Conservation (phyloP, 2,888 invertebrate species). For the Chaitophorus viminalis region DNA sequence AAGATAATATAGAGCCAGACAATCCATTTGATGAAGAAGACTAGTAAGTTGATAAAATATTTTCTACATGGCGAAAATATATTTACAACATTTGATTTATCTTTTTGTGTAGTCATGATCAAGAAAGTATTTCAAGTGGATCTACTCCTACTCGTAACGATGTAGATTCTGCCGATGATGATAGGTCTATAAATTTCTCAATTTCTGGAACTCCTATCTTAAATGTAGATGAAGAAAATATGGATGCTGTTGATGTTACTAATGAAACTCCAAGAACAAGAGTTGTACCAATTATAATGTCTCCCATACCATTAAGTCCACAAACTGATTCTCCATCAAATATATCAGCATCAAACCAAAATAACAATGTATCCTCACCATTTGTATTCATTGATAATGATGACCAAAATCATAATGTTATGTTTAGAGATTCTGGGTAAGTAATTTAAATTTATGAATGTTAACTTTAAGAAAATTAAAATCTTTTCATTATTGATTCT, state of each 20-base stretch:
- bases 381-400: background rate
- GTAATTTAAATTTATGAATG: background rate
- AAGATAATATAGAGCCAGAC: background rate
- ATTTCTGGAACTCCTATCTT: slow-evolving; percentile 16
- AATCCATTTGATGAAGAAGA: slow-evolving; percentile 20
- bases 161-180: slow-evolving; percentile 28
- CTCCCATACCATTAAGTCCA: slow-evolving; percentile 1
- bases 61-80: background rate
- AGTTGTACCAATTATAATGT: slow-evolving; percentile 32
- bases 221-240: slow-evolving; percentile 40
- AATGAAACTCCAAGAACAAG: slow-evolving; percentile 32
- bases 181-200: background rate
- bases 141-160: slow-evolving; percentile 15
- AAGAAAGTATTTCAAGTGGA: slow-evolving; percentile 19
- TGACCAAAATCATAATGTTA: background rate
- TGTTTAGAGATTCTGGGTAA: slow-evolving; percentile 5
- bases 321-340: background rate
- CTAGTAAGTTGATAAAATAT: slow-evolving; percentile 16
- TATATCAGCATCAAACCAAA: background rate
- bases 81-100: background rate
- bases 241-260: background rate
- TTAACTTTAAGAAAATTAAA: background rate
- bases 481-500: background rate
- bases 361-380: background rate
- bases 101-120: slow-evolving; percentile 15